Base-by-base conservation (phyloP, 2,888 invertebrate species). In the Netelia inedita region DNA sequence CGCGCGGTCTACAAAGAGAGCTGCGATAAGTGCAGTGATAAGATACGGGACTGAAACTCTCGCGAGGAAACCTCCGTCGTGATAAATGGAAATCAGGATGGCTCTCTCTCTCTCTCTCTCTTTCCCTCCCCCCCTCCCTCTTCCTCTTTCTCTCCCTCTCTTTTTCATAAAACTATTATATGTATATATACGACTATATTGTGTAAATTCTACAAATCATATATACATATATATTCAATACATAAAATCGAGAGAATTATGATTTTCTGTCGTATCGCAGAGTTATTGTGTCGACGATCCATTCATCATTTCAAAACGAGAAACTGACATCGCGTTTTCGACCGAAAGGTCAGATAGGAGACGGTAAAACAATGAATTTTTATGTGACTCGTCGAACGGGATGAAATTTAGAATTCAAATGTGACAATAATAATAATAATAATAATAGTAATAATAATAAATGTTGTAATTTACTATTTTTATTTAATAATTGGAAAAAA, bases 21-120 rank as follows among this genome's bases (percentile, higher is more conserved):
- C 74, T 23, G 59, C 14, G 79, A 80, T 80, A 80, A 80, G 73
- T 57, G 79, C 65, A 55, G 23, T 57, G 66, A 80, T 80, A 80
- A 80, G 79, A 80, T 73, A 80, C 21, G 41, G 11, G 8, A 16
- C 19, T 23, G 23, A 21, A 57, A 23, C 35, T 71, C 35, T 71
- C 35, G 65, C 63, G 53, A 43, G 55, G 65, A 65, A 69, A 23
- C 41, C 16, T 59, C 46, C 19, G n/a, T 71, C 46, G 59, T 19
- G 69, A 79, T 79, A 74, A 79, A 61, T 71, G 79, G 53, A 63
- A 55, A 43, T 75, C 79, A 35, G 71, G 55, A 71, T 41, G n/a
- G 2, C 19, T 50, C 55, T 21, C 55, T 50, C 41, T 41, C 41
- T 55, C 28, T 75, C 28, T 75, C 28, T 75, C 55, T 11, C 14